phyloP scores from a whole-genome alignment of 2,888 invertebrate genomes.

The Aphelenchoides bicaudatus region DNA sequence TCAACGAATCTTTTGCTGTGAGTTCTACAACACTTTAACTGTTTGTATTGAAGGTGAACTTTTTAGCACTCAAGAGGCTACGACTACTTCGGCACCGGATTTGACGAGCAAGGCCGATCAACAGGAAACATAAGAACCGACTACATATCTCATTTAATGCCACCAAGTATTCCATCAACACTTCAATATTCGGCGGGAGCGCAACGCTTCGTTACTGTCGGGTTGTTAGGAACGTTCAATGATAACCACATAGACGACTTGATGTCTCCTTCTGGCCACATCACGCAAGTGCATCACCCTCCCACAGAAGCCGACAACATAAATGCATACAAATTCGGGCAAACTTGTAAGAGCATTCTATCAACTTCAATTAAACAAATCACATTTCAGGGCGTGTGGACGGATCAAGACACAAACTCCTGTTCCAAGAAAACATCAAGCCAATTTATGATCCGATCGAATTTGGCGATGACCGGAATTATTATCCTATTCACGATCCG shows the following conservation, averaged over 20 bases:
- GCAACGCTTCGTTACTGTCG: slow-evolving; percentile 45
- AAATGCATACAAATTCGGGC: slow-evolving; percentile 34
- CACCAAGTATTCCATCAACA: slow-evolving; percentile 31
- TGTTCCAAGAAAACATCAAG: slow-evolving; percentile 45
- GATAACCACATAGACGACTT: slow-evolving; percentile 54
- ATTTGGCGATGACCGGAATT: slow-evolving; percentile 42
- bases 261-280: slow-evolving; percentile 37
- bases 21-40: not conserved
- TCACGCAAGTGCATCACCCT: slow-evolving; percentile 23
- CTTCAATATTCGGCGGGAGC: slow-evolving; percentile 35
- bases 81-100: slow-evolving; percentile 40
- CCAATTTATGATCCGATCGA: slow-evolving; percentile 53
- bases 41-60: not conserved
- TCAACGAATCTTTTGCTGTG: slow-evolving; percentile 61
- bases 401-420: slow-evolving; percentile 35
- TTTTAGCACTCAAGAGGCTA: slow-evolving; percentile 33
- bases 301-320: slow-evolving; percentile 37
- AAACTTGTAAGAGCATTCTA: slow-evolving; percentile 17
- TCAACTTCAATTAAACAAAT: slow-evolving; percentile 5
- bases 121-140: slow-evolving; percentile 31
- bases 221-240: slow-evolving; percentile 52
- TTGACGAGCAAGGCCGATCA: slow-evolving; percentile 31
- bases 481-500: slow-evolving; percentile 39
- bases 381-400: slow-evolving; percentile 37
- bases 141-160: slow-evolving; percentile 20